These are phyloP conservation scores for Euborellia annulipes DNA, from an alignment of 1,140 invertebrate species.

Conservation along the genomic window DNA sequence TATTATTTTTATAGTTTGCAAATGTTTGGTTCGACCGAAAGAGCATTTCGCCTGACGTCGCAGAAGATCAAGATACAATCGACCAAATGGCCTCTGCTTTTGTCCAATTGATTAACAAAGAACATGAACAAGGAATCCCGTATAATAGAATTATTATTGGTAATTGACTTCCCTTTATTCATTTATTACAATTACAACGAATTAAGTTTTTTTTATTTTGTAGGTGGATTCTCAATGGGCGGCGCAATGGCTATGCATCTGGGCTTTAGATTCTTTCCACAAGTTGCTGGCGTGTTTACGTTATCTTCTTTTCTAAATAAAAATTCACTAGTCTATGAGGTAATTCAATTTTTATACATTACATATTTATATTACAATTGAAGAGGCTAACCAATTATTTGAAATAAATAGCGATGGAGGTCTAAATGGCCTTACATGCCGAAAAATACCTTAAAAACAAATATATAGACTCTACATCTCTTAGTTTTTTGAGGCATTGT, in stretches of 20 bases:
- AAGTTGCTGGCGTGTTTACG: slow-evolving; percentile 47
- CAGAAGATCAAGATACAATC: slow-evolving; percentile 42
- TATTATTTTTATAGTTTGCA: too few species aligned
- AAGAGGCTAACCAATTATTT: too few species aligned
- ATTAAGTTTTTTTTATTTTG: slow-evolving; percentile 19
- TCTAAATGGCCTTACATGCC: too few species aligned
- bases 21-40: slow-evolving; percentile 56
- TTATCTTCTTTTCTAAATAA: slow-evolving; percentile 56
- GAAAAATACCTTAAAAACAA: too few species aligned
- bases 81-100: slow-evolving; percentile 36
- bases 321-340: slow-evolving; percentile 43
- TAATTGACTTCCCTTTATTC: too few species aligned
- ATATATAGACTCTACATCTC: too few species aligned
- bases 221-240: slow-evolving; percentile 63
- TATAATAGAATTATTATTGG: slow-evolving; percentile 45
- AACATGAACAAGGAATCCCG: slow-evolving; percentile 43
- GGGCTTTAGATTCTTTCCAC: slow-evolving; percentile 39
- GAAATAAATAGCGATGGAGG: too few species aligned
- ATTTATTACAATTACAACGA: too few species aligned
- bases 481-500: too few species aligned
- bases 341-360: too few species aligned
- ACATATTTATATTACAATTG: too few species aligned
- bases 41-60: slow-evolving; percentile 35
- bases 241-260: slow-evolving; percentile 49
- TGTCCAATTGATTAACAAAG: slow-evolving; percentile 40